Conservation (phyloP, 1,140 invertebrate genomes). For the Stegodyphus mimosarum region DNA sequence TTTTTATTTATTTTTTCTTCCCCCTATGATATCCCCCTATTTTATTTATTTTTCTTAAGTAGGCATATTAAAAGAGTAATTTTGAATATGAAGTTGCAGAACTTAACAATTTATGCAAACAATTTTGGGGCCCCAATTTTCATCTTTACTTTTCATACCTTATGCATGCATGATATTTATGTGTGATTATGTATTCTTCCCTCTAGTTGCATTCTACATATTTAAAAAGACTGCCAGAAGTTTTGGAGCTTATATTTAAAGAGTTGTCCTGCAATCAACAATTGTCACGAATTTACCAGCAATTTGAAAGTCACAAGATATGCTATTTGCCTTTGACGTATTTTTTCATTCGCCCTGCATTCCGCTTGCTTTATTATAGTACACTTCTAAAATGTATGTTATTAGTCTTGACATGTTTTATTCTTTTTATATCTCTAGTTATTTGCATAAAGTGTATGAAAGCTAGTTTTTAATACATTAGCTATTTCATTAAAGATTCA, state of each 20-base stretch:
- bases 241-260: constrained; percentile 80
- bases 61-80: too few species aligned
- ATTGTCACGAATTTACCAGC: constrained; percentile 83
- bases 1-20: too few species aligned
- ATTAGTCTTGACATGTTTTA: neutral
- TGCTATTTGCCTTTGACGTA: constrained; percentile 88
- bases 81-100: too few species aligned
- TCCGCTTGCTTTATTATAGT: constrained; percentile 87
- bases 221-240: constrained; percentile 78
- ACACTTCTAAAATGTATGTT: constrained; percentile 83
- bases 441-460: neutral
- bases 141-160: neutral
- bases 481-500: neutral
- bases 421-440: neutral
- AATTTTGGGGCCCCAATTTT: too few species aligned
- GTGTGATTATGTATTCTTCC: constrained; percentile 32
- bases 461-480: neutral
- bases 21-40: too few species aligned
- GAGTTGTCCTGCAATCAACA: constrained; percentile 77
- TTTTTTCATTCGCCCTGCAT: constrained; percentile 88
- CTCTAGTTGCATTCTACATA: constrained; percentile 81
- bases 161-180: neutral
- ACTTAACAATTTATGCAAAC: too few species aligned
- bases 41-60: too few species aligned
- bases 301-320: constrained; percentile 86